phyloP scores from a whole-genome alignment of 1,140 invertebrate species.

The Drosophila equinoxialis region DNA sequence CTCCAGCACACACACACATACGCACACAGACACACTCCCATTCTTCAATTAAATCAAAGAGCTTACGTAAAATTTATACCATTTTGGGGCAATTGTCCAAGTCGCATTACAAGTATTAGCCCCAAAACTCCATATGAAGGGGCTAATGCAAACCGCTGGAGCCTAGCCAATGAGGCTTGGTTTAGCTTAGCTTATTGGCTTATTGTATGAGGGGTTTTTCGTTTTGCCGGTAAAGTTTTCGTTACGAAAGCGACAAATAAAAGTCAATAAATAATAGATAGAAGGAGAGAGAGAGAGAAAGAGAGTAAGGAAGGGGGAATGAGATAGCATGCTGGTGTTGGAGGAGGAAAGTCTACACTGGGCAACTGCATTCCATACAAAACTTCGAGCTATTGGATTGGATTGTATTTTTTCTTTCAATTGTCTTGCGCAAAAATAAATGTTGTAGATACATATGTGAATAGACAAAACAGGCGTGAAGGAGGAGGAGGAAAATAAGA shows the following conservation, averaged over 20 bases:
- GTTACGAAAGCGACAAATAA: slow-evolving; percentile 74
- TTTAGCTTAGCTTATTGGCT: neutral
- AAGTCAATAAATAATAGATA: slow-evolving; percentile 73
- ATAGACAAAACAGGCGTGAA: slow-evolving; percentile 29
- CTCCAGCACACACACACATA: neutral
- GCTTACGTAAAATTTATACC: slow-evolving; percentile 10
- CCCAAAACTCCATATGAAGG: neutral
- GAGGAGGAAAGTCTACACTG: slow-evolving; percentile 41
- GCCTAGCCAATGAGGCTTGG: slow-evolving; percentile 5
- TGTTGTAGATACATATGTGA: neutral
- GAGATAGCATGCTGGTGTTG: neutral
- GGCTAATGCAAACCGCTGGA: neutral
- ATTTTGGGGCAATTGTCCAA: too few species aligned
- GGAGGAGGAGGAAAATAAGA: too few species aligned
- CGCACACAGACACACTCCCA: neutral
- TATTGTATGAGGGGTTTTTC: neutral
- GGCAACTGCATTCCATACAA: slow-evolving; percentile 62
- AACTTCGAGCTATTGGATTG: slow-evolving; percentile 38
- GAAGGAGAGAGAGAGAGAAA: neutral
- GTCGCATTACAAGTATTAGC: neutral
- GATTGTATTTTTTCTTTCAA: slow-evolving; percentile 61
- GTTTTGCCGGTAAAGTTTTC: slow-evolving; percentile 10
- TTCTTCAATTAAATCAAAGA: slow-evolving; percentile 7
- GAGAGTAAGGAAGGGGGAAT: neutral
- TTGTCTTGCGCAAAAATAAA: slow-evolving; percentile 66